A percentile compares a stretch with the other conserved stretches of the same genome.
phyloP scores from a whole-genome alignment of 2,797 vertebrate species.

The Trachurus trachurus region DNA sequence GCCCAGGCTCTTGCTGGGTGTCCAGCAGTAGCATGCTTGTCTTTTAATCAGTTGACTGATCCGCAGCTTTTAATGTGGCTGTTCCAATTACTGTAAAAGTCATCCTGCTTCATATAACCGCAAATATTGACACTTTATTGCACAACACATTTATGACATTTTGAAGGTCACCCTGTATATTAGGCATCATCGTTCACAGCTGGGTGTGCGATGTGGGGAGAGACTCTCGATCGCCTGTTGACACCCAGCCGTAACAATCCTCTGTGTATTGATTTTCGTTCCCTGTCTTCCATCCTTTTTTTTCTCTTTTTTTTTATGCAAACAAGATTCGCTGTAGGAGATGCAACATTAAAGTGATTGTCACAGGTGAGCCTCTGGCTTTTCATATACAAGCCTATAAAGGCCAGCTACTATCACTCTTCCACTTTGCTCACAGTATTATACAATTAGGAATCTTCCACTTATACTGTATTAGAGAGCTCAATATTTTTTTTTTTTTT shows the following conservation, averaged over 20 bases:
- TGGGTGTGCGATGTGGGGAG: conserved; percentile 83
- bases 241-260: conserved; percentile 89
- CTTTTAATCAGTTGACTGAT: conserved; percentile 98
- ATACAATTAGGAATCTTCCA: conserved; percentile 9
- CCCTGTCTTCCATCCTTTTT: conserved; percentile 54
- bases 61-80: conserved; percentile 98
- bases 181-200: conserved; percentile 93
- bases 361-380: conserved; percentile 78
- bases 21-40: conserved; percentile 85
- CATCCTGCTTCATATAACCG: conserved; percentile 98
- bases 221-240: conserved; percentile 92
- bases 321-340: conserved; percentile 77
- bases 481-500: neutral
- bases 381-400: conserved; percentile 73
- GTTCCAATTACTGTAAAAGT: conserved; percentile 99
- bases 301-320: conserved; percentile 74
- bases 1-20: conserved; percentile 77
- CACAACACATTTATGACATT: conserved; percentile 99
- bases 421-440: conserved; percentile 49
- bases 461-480: neutral
- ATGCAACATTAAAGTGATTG: conserved; percentile 80
- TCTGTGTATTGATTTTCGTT: conserved; percentile 82
- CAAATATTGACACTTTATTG: conserved; percentile 99
- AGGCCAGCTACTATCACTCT: conserved; percentile 56
- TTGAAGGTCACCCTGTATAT: conserved; percentile 99